A percentile compares a stretch with the other conserved stretches of the same genome.
These are phyloP conservation scores for Ptychoptera contaminata DNA, from an alignment of 2,888 invertebrate species.

Conservation along the genomic window DNA sequence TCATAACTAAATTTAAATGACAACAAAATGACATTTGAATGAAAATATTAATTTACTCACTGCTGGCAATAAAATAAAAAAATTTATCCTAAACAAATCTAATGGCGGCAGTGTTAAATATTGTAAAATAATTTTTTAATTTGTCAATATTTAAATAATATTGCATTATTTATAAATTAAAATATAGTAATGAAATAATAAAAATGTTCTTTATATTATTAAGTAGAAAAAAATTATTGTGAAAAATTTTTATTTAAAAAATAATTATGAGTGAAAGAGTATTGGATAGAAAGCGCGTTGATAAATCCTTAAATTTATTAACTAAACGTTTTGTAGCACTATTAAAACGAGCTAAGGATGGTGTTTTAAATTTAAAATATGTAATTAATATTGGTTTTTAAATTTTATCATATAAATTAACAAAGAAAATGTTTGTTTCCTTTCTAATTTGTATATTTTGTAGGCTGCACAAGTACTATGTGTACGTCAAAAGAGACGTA, in stretches of 20 bases:
- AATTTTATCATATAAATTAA: background rate
- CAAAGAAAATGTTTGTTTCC: no score
- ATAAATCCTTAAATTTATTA: conserved; percentile 26
- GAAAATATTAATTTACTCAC: no score
- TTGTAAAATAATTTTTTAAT: conserved; percentile 1
- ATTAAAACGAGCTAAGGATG: conserved; percentile 22
- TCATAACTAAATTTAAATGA: no score
- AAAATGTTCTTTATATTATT: background rate
- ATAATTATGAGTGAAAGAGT: background rate
- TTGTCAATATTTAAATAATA: background rate
- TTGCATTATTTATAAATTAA: background rate
- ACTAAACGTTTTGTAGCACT: conserved; percentile 28
- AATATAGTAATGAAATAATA: background rate
- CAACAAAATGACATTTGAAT: no score
- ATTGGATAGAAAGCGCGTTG: conserved; percentile 17
- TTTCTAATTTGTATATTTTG: conserved; percentile 11
- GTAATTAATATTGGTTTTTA: conserved; percentile 16
- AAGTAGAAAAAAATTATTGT: background rate
- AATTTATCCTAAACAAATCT: background rate
- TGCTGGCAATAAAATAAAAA: no score
- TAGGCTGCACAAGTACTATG: conserved; percentile 60
- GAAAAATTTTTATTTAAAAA: background rate
- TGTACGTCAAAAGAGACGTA: conserved; percentile 58
- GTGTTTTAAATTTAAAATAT: conserved; percentile 26
- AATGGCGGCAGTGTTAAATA: conserved; percentile 9